These are phyloP conservation scores for Dinocampus coccinellae DNA, from an alignment of 2,888 invertebrate species.

Conservation along the genomic window DNA sequence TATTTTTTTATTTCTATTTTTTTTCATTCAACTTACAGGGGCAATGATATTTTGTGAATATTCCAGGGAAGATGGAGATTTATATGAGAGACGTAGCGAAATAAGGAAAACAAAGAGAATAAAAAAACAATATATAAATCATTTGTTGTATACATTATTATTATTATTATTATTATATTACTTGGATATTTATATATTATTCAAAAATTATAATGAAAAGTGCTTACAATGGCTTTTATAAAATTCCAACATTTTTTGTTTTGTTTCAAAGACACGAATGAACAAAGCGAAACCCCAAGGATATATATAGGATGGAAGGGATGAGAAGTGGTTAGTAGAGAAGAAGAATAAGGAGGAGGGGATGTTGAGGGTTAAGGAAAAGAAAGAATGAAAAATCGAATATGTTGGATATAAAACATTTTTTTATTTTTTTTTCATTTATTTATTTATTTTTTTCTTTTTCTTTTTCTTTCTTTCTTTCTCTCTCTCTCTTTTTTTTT, in stretches of 20 bases:
- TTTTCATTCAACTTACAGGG: background rate
- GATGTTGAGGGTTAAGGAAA: too few species aligned
- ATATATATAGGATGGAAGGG: background rate
- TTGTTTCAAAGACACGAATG: background rate
- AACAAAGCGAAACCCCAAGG: background rate
- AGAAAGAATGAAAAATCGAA: slow-evolving; percentile 1
- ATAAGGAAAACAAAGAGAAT: background rate
- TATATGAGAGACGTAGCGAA: background rate
- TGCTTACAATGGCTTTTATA: background rate
- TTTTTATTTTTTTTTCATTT: background rate
- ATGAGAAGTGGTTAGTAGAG: too few species aligned
- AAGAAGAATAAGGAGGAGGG: too few species aligned
- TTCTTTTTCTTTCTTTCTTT: background rate
- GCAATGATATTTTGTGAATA: background rate
- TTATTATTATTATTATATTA: background rate
- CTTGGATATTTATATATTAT: background rate
- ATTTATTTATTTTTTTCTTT: too few species aligned
- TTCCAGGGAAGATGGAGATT: background rate
- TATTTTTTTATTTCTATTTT: too few species aligned
- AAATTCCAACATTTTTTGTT: background rate
- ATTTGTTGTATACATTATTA: background rate
- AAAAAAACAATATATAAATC: background rate
- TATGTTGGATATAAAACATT: background rate
- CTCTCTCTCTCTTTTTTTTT: background rate
- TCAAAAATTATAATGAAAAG: background rate